Evolutionary conservation across 1,140 invertebrate species (phyloP).

Genomic region (Pseudomyrmex pallidus): DNA sequence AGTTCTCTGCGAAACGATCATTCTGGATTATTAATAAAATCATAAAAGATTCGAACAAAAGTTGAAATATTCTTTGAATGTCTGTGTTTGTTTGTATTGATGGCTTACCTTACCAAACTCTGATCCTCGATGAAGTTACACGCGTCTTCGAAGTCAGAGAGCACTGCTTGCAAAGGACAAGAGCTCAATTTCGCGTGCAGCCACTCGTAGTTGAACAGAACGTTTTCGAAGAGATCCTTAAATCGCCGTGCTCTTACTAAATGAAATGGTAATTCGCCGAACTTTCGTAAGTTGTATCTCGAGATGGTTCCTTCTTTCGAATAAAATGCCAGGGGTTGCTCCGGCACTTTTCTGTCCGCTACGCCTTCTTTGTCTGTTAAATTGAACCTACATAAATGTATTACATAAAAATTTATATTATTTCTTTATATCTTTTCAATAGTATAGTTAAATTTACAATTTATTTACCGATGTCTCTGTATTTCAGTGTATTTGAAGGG

Average conservation of each 20-base stretch:
- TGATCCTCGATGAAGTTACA: slow-evolving; percentile 93
- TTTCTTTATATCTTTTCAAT: neutral
- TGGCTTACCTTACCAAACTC: slow-evolving; percentile 90
- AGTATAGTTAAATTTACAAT: slow-evolving; percentile 51
- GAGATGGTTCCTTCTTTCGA: slow-evolving; percentile 95
- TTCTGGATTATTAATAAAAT: neutral
- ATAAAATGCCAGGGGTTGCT: slow-evolving; percentile 97
- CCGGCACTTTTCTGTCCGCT: slow-evolving; percentile 97
- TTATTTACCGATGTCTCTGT: slow-evolving; percentile 91
- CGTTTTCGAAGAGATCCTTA: slow-evolving; percentile 96
- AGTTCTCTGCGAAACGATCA: slow-evolving; percentile 89
- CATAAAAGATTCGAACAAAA: neutral
- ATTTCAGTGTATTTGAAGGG: slow-evolving; percentile 99
- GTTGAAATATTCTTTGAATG: neutral
- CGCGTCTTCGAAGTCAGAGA: slow-evolving; percentile 98
- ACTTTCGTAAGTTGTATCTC: slow-evolving; percentile 94
- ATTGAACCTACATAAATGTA: slow-evolving; percentile 88
- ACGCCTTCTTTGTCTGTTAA: slow-evolving; percentile 95
- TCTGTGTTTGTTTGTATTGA: neutral
- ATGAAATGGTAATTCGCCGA: slow-evolving; percentile 98
- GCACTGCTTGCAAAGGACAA: slow-evolving; percentile 96
- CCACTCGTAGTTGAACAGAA: slow-evolving; percentile 99
- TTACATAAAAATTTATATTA: neutral
- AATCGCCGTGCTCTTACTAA: slow-evolving; percentile 95
- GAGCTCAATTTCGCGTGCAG: slow-evolving; percentile 97